These are phyloP conservation scores for Promerops cafer DNA, from an alignment of 2,113 vertebrate species.

Conservation along the genomic window DNA sequence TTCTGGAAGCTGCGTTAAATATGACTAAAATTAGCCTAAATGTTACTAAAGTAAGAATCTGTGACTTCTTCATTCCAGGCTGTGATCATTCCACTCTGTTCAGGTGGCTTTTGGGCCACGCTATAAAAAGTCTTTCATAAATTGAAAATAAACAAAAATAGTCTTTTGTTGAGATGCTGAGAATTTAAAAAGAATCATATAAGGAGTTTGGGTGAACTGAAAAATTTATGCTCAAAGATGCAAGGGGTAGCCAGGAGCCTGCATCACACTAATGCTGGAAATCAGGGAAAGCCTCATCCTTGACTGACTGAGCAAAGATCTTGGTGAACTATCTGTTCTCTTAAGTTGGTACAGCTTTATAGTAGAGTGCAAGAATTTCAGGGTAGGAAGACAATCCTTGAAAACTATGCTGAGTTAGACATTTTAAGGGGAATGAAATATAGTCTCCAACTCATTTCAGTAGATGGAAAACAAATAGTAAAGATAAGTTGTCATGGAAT, in stretches of 20 bases:
- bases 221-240: neutral
- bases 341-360: neutral
- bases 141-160: neutral
- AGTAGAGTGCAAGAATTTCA: neutral
- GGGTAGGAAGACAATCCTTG: neutral
- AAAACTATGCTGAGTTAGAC: neutral
- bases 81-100: neutral
- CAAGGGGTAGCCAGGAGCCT: neutral
- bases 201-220: neutral
- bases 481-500: neutral
- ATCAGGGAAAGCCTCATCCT: neutral
- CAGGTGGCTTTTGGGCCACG: neutral
- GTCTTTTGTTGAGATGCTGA: neutral
- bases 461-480: neutral
- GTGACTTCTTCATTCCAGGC: neutral
- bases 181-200: neutral
- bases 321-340: neutral
- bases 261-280: rapidly evolving
- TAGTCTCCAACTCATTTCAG: neutral
- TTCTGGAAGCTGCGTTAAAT: neutral
- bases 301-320: neutral
- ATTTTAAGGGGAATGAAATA: neutral
- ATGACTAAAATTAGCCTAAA: neutral
- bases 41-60: neutral
- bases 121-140: neutral